A percentile compares a stretch with the other conserved stretches of the same genome.
Evolutionary conservation across 2,113 vertebrate species (phyloP).

Genomic region (Struthio camelus): DNA sequence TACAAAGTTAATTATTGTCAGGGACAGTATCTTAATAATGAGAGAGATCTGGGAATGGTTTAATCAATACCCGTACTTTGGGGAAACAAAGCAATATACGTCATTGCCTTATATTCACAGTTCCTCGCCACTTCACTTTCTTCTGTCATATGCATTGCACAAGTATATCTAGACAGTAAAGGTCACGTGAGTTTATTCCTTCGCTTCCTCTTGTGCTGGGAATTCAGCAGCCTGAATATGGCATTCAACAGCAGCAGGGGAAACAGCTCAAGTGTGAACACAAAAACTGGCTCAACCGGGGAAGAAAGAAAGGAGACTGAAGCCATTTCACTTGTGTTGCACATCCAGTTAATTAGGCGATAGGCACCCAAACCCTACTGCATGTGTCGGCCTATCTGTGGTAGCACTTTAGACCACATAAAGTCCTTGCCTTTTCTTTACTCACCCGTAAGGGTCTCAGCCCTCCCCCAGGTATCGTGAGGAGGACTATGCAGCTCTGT

Average conservation of each 20-base stretch:
- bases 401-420: fast-evolving
- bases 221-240: neutral
- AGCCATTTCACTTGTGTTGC: no score
- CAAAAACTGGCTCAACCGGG: neutral
- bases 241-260: neutral
- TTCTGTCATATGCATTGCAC: neutral
- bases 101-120: neutral
- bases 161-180: neutral
- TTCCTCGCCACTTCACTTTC: neutral
- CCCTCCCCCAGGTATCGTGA: neutral
- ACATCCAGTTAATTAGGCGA: neutral
- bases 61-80: neutral
- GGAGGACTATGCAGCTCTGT: neutral
- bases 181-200: neutral
- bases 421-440: neutral
- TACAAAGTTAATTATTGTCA: neutral
- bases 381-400: fast-evolving
- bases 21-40: neutral
- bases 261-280: neutral
- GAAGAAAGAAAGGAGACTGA: neutral
- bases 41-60: neutral
- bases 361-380: no score
- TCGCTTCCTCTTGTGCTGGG: neutral
- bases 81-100: neutral
- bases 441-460: fast-evolving